A percentile compares a stretch with the other conserved stretches of the same genome.
Conservation (phyloP, 1,140 invertebrate genomes). For the Euura saliciscinereae region DNA sequence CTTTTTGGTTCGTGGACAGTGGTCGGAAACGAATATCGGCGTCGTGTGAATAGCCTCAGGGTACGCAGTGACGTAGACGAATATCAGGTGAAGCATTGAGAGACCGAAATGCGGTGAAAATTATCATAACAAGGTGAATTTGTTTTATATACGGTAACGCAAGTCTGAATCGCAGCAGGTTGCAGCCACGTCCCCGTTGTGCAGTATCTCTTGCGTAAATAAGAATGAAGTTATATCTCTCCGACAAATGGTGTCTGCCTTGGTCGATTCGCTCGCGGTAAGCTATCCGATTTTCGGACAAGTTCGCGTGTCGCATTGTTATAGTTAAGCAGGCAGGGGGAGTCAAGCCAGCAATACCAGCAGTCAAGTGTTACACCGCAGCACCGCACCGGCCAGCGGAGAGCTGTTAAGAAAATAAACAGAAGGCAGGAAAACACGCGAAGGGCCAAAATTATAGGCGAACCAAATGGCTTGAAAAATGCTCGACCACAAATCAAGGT, state of each 20-base stretch:
- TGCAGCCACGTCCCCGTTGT: too few species aligned
- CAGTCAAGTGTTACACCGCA: neutral
- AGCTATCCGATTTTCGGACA: neutral
- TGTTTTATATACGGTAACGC: too few species aligned
- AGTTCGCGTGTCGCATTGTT: slow-evolving; percentile 15
- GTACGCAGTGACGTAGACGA: neutral
- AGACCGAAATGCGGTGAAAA: too few species aligned
- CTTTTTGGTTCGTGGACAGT: neutral
- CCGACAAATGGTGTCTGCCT: too few species aligned
- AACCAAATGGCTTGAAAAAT: slow-evolving; percentile 58
- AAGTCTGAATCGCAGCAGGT: too few species aligned
- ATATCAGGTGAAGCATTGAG: too few species aligned
- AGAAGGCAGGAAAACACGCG: slow-evolving; percentile 51
- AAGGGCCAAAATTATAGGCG: slow-evolving; percentile 52
- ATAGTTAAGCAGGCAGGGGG: neutral
- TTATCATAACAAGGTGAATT: too few species aligned
- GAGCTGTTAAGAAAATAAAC: slow-evolving; percentile 60
- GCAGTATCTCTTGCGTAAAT: too few species aligned
- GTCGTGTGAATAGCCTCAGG: neutral
- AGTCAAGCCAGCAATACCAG: neutral
- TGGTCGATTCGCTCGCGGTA: too few species aligned
- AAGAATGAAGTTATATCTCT: too few species aligned
- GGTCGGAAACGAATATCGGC: neutral
- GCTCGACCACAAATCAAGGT: slow-evolving; percentile 58
- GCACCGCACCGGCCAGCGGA: neutral